phyloP scores from a whole-genome alignment of 2,113 vertebrate species.

The Microtus pennsylvanicus region DNA sequence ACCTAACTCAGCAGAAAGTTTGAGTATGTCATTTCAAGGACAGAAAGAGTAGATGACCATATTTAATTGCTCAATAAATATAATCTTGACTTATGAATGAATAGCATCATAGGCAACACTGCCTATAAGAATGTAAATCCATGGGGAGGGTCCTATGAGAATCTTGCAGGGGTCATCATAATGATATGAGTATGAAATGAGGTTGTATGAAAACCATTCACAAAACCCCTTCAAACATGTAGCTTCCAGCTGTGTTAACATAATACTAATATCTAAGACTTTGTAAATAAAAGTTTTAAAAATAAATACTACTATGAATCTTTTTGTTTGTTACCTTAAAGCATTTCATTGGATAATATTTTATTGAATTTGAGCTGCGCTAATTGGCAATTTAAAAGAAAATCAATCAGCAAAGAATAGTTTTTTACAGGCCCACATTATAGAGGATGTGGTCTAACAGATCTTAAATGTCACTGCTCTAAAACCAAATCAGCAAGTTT shows the following conservation, averaged over 20 bases:
- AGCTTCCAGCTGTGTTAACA: background rate
- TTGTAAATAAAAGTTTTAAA: background rate
- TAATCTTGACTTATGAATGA: background rate
- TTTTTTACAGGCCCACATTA: background rate
- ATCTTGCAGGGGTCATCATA: background rate
- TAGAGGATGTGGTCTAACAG: constrained; percentile 5
- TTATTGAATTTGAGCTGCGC: constrained; percentile 39
- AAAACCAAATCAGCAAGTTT: constrained; percentile 32
- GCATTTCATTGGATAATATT: background rate
- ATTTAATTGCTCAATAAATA: background rate
- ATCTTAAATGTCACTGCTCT: constrained; percentile 42
- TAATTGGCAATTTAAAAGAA: constrained; percentile 33
- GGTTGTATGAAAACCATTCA: background rate
- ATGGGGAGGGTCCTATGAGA: background rate
- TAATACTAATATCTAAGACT: background rate
- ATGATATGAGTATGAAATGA: background rate
- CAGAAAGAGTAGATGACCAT: background rate
- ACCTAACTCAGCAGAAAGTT: background rate
- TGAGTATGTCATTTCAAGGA: background rate
- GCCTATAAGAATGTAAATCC: background rate
- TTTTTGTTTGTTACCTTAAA: background rate
- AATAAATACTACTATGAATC: background rate
- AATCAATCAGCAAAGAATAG: constrained; percentile 11
- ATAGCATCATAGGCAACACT: background rate
- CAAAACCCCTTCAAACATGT: background rate